Base-by-base conservation (phyloP, 92 coral and sea anemone genomes). In the Pocillopora meandrina region DNA sequence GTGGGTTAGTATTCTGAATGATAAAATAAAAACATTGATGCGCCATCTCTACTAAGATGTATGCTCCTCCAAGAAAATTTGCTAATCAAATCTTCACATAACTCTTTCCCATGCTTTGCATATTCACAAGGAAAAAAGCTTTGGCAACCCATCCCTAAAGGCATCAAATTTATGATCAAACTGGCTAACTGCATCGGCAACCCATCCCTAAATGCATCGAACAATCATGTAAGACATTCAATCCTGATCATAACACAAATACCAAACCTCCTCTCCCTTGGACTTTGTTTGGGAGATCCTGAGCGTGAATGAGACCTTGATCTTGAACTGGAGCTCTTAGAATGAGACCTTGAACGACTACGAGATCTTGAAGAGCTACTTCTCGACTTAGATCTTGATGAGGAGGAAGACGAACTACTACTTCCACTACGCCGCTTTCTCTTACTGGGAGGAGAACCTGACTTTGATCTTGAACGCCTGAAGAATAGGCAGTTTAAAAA, bases 381-480 rank as follows among this genome's bases (percentile, higher is more conserved):
- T 63, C 87, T 74, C 34, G 86, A 82, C 9, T 79, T 59, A 2
- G 86, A 82, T 7, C 52, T 42, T 42, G 80, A 56, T 2, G 86
- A 83, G 2, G 79, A 85, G 14, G 92, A 82, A 13, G 86, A 83
- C 10, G 79, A 85, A 57, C 90, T 59, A 70, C 79, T 79, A 21
- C 90, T 81, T 55, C 71, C 66, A 35, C 86, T 78, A 59, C 82
- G 81, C 55, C 86, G 80, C 57, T 74, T 73, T 58, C 34, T 80
- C 72, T 89, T 85, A 23, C 72, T 81, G 31, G 88, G 86, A 18
- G 94, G 90, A 21, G 97, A 91, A 31, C 86, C 89, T 10, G 95
- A 92, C 71, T 90, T 92, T 65, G 95, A 92, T 69, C 92, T 88
- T 77, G 93, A 92, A 2, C 62, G 60, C 31, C 85, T 90, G 61